These are phyloP conservation scores for Chydorus sphaericus DNA, from an alignment of 2,888 invertebrate species.

Conservation along the genomic window DNA sequence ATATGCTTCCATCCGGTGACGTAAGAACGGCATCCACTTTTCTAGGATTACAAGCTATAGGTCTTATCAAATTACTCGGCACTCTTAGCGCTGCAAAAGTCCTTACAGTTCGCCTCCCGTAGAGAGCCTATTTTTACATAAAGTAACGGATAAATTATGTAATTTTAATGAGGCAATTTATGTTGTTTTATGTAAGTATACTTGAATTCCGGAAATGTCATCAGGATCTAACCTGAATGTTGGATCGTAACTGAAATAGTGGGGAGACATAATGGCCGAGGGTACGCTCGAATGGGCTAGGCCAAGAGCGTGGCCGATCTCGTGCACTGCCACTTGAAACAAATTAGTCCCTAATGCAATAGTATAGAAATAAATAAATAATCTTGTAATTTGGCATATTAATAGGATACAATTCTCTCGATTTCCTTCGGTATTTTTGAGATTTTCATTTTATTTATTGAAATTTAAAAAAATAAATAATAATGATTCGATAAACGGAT, in stretches of 20 bases:
- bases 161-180: conserved; percentile 9
- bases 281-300: conserved; percentile 84
- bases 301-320: conserved; percentile 93
- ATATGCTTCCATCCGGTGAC: conserved; percentile 72
- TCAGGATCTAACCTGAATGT: conserved; percentile 73
- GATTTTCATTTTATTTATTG: too few relatives aligned
- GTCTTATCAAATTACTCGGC: conserved; percentile 39
- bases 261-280: conserved; percentile 90
- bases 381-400: not conserved
- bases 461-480: too few relatives aligned
- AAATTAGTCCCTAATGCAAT: conserved; percentile 53
- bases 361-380: not conserved
- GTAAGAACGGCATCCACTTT: conserved; percentile 80
- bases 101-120: too few relatives aligned
- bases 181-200: conserved; percentile 24
- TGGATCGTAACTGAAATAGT: conserved; percentile 82
- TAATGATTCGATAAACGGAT: too few relatives aligned
- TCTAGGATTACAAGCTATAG: conserved; percentile 59
- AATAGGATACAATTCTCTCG: not conserved
- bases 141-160: too few relatives aligned
- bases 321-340: conserved; percentile 90
- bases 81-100: too few relatives aligned
- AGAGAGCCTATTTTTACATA: too few relatives aligned
- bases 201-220: conserved; percentile 69
- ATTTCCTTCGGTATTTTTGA: too few relatives aligned